Percentiles rank a stretch among this genome's conserved stretches.
Conservation (phyloP, 2,113 vertebrate genomes). For the Lepisosteus oculatus region DNA sequence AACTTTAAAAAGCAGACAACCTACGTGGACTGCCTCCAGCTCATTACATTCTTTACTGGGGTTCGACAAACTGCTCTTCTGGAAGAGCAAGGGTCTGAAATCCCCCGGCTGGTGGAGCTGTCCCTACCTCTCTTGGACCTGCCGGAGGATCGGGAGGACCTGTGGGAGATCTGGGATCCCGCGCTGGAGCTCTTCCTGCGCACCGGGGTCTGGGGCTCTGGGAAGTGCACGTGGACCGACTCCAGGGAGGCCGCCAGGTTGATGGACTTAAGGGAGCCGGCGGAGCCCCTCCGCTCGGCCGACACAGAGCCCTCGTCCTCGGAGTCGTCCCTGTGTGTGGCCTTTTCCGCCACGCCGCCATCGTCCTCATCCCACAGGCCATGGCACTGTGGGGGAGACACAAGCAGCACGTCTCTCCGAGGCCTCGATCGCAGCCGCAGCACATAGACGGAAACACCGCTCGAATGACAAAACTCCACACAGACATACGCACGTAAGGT, state of each 20-base stretch:
- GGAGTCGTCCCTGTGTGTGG: conserved; percentile 65
- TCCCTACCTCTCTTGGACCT: conserved; percentile 83
- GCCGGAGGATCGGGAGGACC: conserved; percentile 77
- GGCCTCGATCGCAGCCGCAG: too few species aligned
- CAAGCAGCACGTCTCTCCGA: background rate
- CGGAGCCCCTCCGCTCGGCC: conserved; percentile 70
- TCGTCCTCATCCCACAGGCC: conserved; percentile 93
- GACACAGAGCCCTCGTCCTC: conserved; percentile 71
- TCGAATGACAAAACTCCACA: too few species aligned
- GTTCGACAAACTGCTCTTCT: too few species aligned
- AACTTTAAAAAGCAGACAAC: too few species aligned
- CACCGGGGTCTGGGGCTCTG: conserved; percentile 73
- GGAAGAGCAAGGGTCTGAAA: too few species aligned
- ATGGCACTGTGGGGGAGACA: conserved; percentile 74
- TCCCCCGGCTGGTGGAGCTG: too few species aligned
- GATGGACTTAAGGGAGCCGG: conserved; percentile 76
- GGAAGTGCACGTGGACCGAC: conserved; percentile 76
- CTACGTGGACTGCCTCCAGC: too few species aligned
- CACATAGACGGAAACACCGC: too few species aligned
- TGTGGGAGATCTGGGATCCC: conserved; percentile 73
- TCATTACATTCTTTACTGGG: too few species aligned
- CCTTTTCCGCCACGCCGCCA: conserved; percentile 52
- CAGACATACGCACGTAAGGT: too few species aligned
- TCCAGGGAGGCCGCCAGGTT: conserved; percentile 81
- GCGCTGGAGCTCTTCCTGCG: conserved; percentile 80